Conservation (phyloP, 2,888 invertebrate genomes). For the Elysia crispata region DNA sequence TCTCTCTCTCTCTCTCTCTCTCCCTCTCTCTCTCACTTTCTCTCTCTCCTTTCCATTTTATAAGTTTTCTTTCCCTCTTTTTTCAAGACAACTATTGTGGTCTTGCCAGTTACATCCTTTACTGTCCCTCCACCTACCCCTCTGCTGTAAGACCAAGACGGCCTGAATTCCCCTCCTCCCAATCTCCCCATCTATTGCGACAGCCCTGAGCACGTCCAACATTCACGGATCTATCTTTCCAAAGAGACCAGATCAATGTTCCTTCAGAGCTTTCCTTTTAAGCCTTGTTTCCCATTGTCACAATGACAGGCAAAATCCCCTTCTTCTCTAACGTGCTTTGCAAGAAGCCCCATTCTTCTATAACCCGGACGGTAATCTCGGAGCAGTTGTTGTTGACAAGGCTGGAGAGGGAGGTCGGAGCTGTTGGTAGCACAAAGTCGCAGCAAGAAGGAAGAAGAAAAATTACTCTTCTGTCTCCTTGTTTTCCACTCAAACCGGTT, state of each 20-base stretch:
- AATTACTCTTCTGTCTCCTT: no score
- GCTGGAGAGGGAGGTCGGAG: background rate
- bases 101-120: no score
- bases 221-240: background rate
- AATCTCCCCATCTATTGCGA: background rate
- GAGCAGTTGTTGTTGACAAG: background rate
- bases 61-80: background rate
- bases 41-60: background rate
- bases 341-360: no score
- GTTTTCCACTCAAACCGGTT: no score
- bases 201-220: background rate
- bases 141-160: no score
- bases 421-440: no score
- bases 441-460: no score
- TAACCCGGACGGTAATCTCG: background rate
- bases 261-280: background rate
- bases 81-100: background rate
- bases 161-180: no score
- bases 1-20: slow-evolving; percentile 2
- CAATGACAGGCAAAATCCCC: background rate
- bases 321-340: no score
- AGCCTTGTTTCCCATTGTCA: background rate
- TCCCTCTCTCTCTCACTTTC: background rate
- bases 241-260: background rate
- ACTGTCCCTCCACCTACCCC: no score